Evolutionary conservation across 2,113 vertebrate genomes (phyloP).

Genomic region (Bubo scandiacus): DNA sequence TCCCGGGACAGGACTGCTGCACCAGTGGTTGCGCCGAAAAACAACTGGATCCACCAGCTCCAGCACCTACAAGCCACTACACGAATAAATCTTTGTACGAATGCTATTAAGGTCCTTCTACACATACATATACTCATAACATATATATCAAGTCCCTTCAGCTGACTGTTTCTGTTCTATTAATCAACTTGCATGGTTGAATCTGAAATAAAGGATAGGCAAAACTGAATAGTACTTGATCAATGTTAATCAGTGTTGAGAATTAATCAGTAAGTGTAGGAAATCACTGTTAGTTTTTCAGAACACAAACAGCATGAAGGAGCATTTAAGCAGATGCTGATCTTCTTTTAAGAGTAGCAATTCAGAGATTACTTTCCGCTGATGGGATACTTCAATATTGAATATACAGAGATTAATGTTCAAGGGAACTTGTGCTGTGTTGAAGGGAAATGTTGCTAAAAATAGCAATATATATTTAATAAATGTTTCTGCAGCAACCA

Average conservation of each 20-base stretch:
- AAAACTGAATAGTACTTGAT: constrained; percentile 28
- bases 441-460: background rate
- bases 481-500: background rate
- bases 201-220: constrained; percentile 7
- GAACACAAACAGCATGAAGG: constrained; percentile 2
- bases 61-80: background rate
- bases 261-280: constrained; percentile 10
- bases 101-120: background rate
- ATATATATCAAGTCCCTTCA: background rate
- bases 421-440: background rate
- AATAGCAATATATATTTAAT: background rate
- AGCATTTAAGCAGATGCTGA: background rate
- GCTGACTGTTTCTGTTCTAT: background rate
- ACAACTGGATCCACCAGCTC: background rate
- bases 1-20: background rate
- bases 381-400: constrained; percentile 24
- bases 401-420: constrained; percentile 14
- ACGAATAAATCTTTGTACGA: background rate
- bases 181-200: constrained; percentile 11
- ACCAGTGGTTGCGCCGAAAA: background rate
- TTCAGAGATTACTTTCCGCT: constrained; percentile 16
- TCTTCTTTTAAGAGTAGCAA: background rate
- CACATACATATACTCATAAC: background rate
- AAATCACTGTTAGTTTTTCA: constrained; percentile 7
- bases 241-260: constrained; percentile 20